Conservation (phyloP, 2,113 vertebrate genomes). For the Cephalopterus ornatus region DNA sequence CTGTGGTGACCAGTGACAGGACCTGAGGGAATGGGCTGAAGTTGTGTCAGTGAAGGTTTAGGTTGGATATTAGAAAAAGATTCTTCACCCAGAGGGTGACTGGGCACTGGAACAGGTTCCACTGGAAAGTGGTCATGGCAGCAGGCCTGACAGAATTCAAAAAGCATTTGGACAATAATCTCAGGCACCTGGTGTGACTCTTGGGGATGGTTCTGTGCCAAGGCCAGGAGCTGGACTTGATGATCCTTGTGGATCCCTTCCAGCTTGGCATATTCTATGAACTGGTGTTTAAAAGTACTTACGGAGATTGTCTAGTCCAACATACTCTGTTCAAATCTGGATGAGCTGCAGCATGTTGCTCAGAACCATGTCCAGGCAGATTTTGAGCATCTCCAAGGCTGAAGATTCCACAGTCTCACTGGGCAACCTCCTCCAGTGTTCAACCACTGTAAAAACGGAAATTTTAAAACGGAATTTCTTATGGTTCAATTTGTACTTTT, state of each 20-base stretch:
- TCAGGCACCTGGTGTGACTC: neutral
- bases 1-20: too few relatives aligned
- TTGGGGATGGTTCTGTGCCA: neutral
- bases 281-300: neutral
- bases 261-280: neutral
- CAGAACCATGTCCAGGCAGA: neutral
- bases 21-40: too few relatives aligned
- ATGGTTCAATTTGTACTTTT: neutral
- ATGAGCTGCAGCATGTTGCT: neutral
- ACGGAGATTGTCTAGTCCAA: neutral
- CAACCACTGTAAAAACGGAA: neutral
- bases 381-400: neutral
- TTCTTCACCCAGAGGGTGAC: too few relatives aligned
- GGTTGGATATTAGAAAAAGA: too few relatives aligned
- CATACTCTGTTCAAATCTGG: neutral
- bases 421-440: neutral
- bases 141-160: too few relatives aligned
- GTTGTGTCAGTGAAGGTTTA: too few relatives aligned
- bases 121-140: too few relatives aligned
- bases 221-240: neutral
- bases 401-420: neutral
- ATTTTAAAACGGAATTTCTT: neutral
- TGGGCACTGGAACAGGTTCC: too few relatives aligned
- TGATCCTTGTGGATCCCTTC: neutral
- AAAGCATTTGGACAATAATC: too few relatives aligned